phyloP scores from a whole-genome alignment of 1,140 invertebrate genomes.

The Pemphigus obesinymphae region DNA sequence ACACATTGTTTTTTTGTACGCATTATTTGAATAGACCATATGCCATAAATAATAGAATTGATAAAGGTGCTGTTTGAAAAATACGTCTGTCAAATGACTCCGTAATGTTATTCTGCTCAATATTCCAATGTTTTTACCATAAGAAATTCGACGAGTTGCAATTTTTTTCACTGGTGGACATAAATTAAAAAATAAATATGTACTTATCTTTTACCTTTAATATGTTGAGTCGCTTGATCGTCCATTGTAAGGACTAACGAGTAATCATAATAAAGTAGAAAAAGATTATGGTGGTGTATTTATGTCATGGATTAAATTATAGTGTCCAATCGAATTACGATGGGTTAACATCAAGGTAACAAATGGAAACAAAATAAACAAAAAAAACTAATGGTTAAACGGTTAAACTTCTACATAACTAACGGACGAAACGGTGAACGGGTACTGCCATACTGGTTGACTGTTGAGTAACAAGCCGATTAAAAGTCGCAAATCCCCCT shows the following conservation, averaged over 20 bases:
- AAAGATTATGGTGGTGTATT: background rate
- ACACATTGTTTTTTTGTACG: too few relatives aligned
- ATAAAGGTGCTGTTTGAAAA: background rate
- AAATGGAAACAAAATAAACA: too few relatives aligned
- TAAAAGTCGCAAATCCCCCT: too few relatives aligned
- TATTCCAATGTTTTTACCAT: background rate
- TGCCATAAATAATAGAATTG: too few relatives aligned
- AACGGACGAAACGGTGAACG: too few relatives aligned
- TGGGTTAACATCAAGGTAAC: background rate
- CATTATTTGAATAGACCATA: too few relatives aligned
- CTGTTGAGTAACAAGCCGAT: too few relatives aligned
- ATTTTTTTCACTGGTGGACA: background rate
- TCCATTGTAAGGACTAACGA: background rate
- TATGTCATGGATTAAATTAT: too few relatives aligned
- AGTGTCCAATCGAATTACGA: background rate
- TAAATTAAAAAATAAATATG: background rate
- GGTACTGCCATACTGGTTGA: too few relatives aligned
- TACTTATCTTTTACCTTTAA: slow-evolving; percentile 6
- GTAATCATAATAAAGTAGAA: background rate
- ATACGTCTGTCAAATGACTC: background rate
- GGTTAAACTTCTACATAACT: too few relatives aligned
- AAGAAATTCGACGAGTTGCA: background rate
- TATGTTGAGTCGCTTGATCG: background rate
- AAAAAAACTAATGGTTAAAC: too few relatives aligned
- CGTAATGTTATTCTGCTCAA: background rate